Evolutionary conservation across 2,113 vertebrate genomes (phyloP), one percentile per base, ranked within the genome.

Genomic region (Mola mola): DNA sequence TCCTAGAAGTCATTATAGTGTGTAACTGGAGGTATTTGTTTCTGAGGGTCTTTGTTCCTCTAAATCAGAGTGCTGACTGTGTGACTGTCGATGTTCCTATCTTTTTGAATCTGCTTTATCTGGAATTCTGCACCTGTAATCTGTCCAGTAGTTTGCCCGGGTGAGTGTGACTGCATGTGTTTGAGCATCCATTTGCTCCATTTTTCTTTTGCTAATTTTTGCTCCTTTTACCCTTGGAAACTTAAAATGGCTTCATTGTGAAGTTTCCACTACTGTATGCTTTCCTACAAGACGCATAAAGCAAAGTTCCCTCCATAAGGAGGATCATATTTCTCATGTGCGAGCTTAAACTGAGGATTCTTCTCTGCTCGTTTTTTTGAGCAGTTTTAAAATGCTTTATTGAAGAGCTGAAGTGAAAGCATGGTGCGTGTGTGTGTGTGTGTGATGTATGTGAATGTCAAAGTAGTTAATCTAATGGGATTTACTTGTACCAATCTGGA

Each of bases 41-140:
- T 84, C 65, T 73, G 80, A 69, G 79, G 77, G 75, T 41, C 43
- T 33, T 20, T n/a, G 61, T 59, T 53, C 57, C 64, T 82, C 68
- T 57, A 69, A 87, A 81, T 82, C 73, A 58, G 71, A 82, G 72
- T 74, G 72, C 69, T 56, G 71, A 84, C 81, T 79, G 68, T 82
- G 66, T 81, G 76, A 56, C 79, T 86, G 82, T 88, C 75, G 63
- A 34, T 52, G 60, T 78, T 67, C 70, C 22, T 55, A 58, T 67
- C 47, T 66, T 66, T 64, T 76, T 55, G 48, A 78, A 72, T 82
- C 60, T 65, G 74, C 81, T 81, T 75, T 72, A 74, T 90, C 67
- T 89, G 92, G 91, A 93, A 92, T 92, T 92, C 89, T 93, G 91
- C 90, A 91, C 90, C 90, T 91, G 89, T 72, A 78, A 41, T 52